Evolutionary conservation across 2,888 invertebrate species (phyloP).

Genomic region (Spilarctia lutea): DNA sequence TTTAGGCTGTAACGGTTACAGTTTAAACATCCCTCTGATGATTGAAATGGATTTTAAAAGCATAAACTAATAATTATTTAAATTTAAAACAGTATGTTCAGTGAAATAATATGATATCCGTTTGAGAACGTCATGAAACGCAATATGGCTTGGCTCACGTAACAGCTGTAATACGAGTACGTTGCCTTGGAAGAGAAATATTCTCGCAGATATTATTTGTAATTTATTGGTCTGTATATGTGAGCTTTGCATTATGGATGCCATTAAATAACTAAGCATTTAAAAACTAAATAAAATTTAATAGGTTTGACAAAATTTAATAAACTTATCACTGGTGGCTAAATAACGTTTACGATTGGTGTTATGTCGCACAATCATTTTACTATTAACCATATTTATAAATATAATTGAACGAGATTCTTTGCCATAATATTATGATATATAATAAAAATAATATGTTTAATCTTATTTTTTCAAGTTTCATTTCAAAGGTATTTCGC

Average conservation of each 20-base stretch:
- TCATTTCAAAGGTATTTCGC: neutral
- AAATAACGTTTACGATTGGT: neutral
- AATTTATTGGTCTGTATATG: neutral
- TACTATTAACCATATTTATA: neutral
- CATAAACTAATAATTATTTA: conserved; percentile 10
- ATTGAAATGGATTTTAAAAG: neutral
- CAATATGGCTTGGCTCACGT: conserved; percentile 15
- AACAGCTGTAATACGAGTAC: conserved; percentile 7
- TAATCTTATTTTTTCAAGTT: neutral
- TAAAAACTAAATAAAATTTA: neutral
- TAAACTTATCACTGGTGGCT: neutral
- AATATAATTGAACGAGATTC: neutral
- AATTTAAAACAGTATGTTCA: conserved; percentile 29
- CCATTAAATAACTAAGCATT: neutral
- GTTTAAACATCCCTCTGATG: neutral
- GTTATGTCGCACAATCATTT: neutral
- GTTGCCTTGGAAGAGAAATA: neutral
- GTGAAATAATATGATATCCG: conserved; percentile 35
- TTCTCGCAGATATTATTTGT: conserved; percentile 1
- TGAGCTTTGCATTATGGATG: neutral
- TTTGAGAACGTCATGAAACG: conserved; percentile 6
- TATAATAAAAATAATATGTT: neutral
- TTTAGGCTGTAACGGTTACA: neutral
- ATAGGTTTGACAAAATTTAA: neutral
- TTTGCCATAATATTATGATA: neutral